Conservation (phyloP, 2,113 vertebrate species). For the Benitochromis conjunctus region DNA sequence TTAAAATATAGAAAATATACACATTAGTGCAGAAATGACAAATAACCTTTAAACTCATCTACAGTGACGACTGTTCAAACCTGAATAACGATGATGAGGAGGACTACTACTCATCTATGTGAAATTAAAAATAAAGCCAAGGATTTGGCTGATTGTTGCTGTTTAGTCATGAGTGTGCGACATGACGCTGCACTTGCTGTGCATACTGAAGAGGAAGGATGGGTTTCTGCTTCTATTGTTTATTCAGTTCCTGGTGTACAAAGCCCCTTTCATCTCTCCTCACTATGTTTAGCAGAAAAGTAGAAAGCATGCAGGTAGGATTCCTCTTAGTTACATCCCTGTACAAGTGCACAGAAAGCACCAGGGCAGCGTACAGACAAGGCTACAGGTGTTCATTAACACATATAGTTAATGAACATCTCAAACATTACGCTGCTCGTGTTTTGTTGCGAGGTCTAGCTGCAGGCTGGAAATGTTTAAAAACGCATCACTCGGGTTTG, state of each 20-base stretch:
- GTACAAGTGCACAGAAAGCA: neutral
- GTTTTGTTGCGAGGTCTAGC: neutral
- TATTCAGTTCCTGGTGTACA: neutral
- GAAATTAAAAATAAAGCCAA: neutral
- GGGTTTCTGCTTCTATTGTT: neutral
- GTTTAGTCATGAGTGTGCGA: neutral
- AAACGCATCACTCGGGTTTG: neutral
- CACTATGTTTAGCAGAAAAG: neutral
- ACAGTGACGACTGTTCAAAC: neutral
- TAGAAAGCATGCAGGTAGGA: neutral
- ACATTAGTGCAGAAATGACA: neutral
- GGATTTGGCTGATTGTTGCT: neutral
- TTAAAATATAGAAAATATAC: neutral
- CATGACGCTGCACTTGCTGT: neutral
- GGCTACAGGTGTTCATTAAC: neutral
- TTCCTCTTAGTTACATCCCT: neutral
- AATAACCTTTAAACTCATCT: neutral
- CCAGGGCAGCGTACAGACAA: neutral
- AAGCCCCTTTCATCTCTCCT: neutral
- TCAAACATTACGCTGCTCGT: neutral
- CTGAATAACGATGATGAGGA: too few relatives aligned
- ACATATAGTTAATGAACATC: neutral
- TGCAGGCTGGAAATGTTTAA: neutral
- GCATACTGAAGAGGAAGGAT: neutral
- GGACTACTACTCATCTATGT: too few relatives aligned